phyloP scores from a whole-genome alignment of 2,113 vertebrate genomes.

The Aspiorhynchus laticeps region DNA sequence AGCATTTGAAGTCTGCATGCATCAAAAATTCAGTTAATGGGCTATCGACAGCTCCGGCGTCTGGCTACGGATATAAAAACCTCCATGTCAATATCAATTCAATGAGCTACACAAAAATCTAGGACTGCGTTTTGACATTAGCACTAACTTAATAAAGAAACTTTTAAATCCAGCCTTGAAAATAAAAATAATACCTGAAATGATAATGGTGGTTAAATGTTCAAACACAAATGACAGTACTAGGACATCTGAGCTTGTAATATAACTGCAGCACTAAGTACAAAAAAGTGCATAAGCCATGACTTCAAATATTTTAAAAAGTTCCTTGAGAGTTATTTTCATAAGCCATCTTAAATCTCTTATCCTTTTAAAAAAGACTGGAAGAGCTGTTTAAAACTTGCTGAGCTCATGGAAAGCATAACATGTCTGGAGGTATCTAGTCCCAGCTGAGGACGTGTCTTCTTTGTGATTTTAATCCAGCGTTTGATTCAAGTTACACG shows the following conservation, averaged over 20 bases:
- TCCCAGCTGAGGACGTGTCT: neutral
- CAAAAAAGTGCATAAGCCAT: neutral
- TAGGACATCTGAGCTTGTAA: neutral
- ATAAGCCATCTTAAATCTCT: conserved; percentile 21
- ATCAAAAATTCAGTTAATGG: conserved; percentile 35
- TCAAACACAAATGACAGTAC: neutral
- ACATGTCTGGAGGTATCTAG: conserved; percentile 11
- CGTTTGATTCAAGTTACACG: neutral
- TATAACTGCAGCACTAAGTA: conserved; percentile 6
- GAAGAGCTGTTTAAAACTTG: neutral
- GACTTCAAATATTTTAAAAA: conserved; percentile 8
- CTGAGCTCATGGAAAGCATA: neutral
- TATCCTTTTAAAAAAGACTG: neutral
- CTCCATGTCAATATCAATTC: conserved; percentile 12
- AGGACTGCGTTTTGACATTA: neutral
- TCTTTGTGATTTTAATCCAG: conserved; percentile 1
- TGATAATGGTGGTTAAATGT: conserved; percentile 11
- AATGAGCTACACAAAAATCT: conserved; percentile 12
- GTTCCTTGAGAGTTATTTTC: conserved; percentile 9
- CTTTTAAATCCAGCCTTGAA: neutral
- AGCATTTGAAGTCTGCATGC: neutral
- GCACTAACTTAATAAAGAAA: neutral
- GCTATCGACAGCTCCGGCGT: conserved; percentile 24
- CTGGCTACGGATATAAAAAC: conserved; percentile 26
- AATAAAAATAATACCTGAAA: conserved; percentile 1